These are phyloP conservation scores for Leucopternis melanops DNA, from an alignment of 2,113 vertebrate species.

Conservation along the genomic window DNA sequence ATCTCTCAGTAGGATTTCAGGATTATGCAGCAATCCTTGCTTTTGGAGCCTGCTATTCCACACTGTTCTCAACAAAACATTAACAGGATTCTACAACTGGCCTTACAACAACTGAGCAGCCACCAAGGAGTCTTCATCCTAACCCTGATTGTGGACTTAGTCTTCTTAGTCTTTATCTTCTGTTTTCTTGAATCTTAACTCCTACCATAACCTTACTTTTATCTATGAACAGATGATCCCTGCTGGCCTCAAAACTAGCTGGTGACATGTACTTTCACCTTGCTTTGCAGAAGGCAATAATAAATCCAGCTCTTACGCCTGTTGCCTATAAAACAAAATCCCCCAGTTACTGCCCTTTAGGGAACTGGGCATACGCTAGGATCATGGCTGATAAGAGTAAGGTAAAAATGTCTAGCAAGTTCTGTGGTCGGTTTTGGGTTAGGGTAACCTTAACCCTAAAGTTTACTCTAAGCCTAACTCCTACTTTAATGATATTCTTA, in stretches of 20 bases:
- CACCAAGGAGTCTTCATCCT: background rate
- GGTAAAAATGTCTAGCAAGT: background rate
- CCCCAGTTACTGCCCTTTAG: background rate
- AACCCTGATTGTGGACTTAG: background rate
- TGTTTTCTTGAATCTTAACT: background rate
- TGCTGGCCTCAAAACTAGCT: background rate
- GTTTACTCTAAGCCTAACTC: background rate
- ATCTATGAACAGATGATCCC: background rate
- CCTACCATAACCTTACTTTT: background rate
- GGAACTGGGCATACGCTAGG: background rate
- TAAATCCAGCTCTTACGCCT: background rate
- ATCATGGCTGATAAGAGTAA: fast-evolving
- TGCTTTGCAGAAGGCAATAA: background rate
- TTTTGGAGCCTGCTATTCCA: background rate
- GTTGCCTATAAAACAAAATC: background rate
- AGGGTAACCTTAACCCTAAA: background rate
- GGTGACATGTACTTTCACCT: background rate
- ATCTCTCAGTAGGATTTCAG: background rate
- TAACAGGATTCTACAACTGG: background rate
- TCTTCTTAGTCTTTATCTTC: background rate
- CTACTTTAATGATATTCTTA: background rate
- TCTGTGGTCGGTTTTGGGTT: background rate
- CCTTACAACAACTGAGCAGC: background rate
- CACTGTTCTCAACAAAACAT: background rate
- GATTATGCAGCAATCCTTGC: background rate